Conservation (phyloP, 2,888 invertebrate species). For the Meandrusa payeni region DNA sequence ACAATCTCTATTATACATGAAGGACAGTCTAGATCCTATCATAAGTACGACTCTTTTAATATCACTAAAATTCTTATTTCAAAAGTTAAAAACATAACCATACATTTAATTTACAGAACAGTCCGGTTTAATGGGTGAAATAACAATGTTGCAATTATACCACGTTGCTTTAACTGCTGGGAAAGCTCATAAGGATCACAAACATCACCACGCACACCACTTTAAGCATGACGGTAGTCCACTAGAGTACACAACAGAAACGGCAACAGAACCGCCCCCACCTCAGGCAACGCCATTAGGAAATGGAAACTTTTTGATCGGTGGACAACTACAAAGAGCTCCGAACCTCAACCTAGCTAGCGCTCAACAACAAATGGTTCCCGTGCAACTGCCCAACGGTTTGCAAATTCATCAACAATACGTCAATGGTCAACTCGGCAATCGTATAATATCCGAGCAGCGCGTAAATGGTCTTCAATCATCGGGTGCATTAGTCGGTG, state of each 20-base stretch:
- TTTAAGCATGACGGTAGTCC: constrained; percentile 87
- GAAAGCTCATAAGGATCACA: constrained; percentile 92
- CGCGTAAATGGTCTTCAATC: constrained; percentile 59
- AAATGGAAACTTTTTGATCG: constrained; percentile 81
- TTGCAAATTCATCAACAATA: constrained; percentile 79
- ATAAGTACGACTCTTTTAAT: constrained; percentile 44
- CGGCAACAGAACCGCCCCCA: constrained; percentile 76
- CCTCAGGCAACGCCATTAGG: constrained; percentile 64
- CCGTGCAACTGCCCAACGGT: constrained; percentile 68
- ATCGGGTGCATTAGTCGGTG: constrained; percentile 29
- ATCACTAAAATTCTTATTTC: too few species aligned
- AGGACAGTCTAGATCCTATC: constrained; percentile 49
- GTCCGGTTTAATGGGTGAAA: constrained; percentile 85
- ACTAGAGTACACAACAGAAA: constrained; percentile 81
- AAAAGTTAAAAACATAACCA: not conserved
- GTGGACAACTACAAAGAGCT: constrained; percentile 83
- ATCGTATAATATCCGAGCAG: constrained; percentile 79
- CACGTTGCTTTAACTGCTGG: constrained; percentile 91
- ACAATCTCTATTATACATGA: constrained; percentile 71
- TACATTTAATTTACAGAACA: constrained; percentile 64
- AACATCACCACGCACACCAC: constrained; percentile 92
- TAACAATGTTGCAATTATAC: constrained; percentile 91
- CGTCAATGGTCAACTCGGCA: constrained; percentile 83
- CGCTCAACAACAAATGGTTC: constrained; percentile 66
- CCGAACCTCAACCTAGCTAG: constrained; percentile 77